Conservation (phyloP, 1,140 invertebrate species). For the Cryptotermes secundus region DNA sequence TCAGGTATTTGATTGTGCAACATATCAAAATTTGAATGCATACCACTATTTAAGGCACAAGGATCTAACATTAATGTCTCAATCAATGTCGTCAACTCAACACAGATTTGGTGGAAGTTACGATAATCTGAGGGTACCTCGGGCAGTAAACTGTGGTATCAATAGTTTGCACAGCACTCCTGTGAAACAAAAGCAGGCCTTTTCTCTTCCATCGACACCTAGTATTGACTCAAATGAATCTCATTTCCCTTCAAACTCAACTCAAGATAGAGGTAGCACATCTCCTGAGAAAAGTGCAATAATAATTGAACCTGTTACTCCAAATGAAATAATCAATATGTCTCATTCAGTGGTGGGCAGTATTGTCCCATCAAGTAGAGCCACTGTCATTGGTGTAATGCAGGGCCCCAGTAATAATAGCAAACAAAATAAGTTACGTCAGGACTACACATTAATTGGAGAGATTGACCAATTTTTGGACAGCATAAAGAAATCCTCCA, state of each 20-base stretch:
- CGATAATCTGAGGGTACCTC: not conserved
- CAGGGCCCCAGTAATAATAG: not conserved
- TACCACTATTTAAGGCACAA: not conserved
- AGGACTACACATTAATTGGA: not conserved
- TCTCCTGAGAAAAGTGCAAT: not conserved
- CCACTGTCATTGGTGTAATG: not conserved
- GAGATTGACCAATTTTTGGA: not conserved
- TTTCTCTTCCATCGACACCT: slow-evolving; percentile 42
- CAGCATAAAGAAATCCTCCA: not conserved
- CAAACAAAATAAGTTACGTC: not conserved
- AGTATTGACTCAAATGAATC: slow-evolving; percentile 31
- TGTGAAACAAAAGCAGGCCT: not conserved
- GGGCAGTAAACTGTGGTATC: not conserved
- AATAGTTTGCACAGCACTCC: not conserved
- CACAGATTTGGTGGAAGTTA: not conserved
- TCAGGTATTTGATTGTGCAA: slow-evolving; percentile 16
- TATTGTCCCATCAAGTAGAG: not conserved
- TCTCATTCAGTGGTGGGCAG: not conserved
- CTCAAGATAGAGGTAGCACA: not conserved
- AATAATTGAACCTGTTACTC: not conserved
- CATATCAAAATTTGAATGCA: not conserved
- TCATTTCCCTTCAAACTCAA: not conserved
- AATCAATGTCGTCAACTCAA: not conserved
- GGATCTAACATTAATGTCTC: not conserved
- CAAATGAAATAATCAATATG: not conserved